phyloP scores from a whole-genome alignment of 2,113 vertebrate species.

The Cnemophilus loriae region DNA sequence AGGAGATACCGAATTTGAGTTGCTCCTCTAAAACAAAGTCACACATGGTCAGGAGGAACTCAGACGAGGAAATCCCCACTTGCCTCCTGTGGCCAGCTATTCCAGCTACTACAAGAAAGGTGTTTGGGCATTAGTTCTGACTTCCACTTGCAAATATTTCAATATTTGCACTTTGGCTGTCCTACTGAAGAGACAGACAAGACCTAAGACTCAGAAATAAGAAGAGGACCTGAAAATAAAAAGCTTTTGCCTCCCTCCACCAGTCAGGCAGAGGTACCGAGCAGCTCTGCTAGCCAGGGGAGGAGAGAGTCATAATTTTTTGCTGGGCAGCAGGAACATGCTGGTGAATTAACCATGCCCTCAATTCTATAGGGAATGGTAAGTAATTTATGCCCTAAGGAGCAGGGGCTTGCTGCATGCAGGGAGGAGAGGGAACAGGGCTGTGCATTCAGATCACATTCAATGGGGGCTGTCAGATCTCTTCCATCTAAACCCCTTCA shows the following conservation, averaged over 20 bases:
- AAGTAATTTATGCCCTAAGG: conserved; percentile 44
- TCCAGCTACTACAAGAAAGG: neutral
- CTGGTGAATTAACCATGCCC: conserved; percentile 32
- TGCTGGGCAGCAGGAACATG: neutral
- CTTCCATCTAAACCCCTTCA: neutral
- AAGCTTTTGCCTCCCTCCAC: neutral
- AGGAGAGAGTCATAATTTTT: neutral
- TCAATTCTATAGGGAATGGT: neutral
- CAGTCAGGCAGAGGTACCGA: neutral
- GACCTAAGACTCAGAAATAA: neutral
- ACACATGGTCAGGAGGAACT: neutral
- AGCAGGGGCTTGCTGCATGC: neutral
- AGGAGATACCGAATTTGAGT: neutral
- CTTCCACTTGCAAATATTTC: neutral
- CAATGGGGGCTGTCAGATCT: conserved; percentile 15
- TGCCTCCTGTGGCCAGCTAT: neutral
- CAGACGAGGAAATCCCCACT: neutral
- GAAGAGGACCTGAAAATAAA: neutral
- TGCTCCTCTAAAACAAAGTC: conserved; percentile 12
- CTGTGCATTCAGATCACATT: conserved; percentile 19
- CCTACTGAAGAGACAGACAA: neutral
- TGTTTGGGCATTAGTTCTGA: neutral
- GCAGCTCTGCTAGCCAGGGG: neutral
- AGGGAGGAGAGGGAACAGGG: neutral
- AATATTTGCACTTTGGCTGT: neutral